Evolutionary conservation across 37 sponge, comb jelly and placozoan species (phyloP), one percentile per base, ranked within the genome.

Genomic region (Crambe crambe): DNA sequence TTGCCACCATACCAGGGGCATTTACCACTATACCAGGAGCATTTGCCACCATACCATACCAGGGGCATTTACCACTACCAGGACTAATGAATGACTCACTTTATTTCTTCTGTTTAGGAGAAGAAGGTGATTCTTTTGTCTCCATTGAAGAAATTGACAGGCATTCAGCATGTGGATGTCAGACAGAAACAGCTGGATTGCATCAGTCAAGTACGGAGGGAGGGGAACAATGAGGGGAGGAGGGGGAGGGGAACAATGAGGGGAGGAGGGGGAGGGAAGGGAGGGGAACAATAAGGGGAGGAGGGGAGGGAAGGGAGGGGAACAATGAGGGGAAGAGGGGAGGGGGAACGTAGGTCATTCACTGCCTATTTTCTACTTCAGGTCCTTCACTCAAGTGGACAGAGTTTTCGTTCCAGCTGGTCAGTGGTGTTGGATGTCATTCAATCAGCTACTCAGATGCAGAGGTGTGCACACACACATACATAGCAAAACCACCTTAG

Each of bases 121-220:
- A 23, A 70, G 22, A 79, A 89, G 36, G 30, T 67, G 59, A 26
- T 62, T 17, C 41, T 93, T 41, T 70, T 93, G 61, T 36, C 70
- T 30, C 89, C 94, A 37, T 76, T 93, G 41, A 42, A 76, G 26
- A n/a, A 56, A 9, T 51, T 93, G 72, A 44, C 79, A 15, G 20
- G 35, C 9, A 68, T 73, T 0, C 60, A 37, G 26, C 79, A 83
- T 32, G 54, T 58, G 73, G 94, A 93, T 41, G 87, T 93, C 57
- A 57, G 90, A 26, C 84, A 77, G 43, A 88, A 89, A 61, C 94
- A 93, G 70, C 39, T 89, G 77, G 94, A 93, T 41, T 93, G 94
- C 57, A 64, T 93, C 29, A 59, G 70, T 0, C 85, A 89, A 30
- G 90, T 89, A 35, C 2, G 70, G 47, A 17, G 54, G 29, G 69